Base-by-base conservation (phyloP, 2,888 invertebrate species). In the Reticulitermes lucifugus region DNA sequence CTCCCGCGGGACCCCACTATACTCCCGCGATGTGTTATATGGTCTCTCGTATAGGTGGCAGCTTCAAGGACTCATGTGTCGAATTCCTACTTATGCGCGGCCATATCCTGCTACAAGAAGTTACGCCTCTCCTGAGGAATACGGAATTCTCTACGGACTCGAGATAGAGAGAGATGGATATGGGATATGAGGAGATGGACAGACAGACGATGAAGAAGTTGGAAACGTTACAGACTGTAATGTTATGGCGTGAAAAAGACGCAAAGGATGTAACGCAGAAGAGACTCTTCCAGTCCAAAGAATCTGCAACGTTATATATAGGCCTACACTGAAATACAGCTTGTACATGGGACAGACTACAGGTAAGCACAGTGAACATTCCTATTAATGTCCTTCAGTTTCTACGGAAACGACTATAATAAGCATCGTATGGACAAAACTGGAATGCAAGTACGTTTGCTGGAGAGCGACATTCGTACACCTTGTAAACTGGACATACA, bases 91-190 rank as follows among this genome's bases (percentile, higher is more conserved):
- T 85, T 81, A 85, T 82, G 82, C 83, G 59, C 77, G 75, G 79
- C 82, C 86, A 84, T 82, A 84, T 83, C 86, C 84, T 60, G 59
- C 82, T 84, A 86, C 86, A 84, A 86, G 85, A 84, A 86, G 86
- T 86, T 86, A 86, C 85, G 71, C 73, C 80, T 71, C 85, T 85
- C 86, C 70, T 43, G 86, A 86, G 86, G 77, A 29, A 65, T 79
- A 77, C 60, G 70, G 43, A 46, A 43, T 73, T 75, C 83, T 79
- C 73, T 21, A 80, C 51, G 79, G 60, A 14, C 59, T 4, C 29
- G 25, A 59, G 35, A 29, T 25, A 59, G 79, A 55, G 25, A 59
- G 59, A 79, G 77, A 77, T 77, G 79, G 60, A 43, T 29, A 55
- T 35, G 55, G 75, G 41, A 35, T 29, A 71, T n/a, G 9, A 29